phyloP scores from a whole-genome alignment of 2,888 invertebrate genomes.

The Lamproptera curius region DNA sequence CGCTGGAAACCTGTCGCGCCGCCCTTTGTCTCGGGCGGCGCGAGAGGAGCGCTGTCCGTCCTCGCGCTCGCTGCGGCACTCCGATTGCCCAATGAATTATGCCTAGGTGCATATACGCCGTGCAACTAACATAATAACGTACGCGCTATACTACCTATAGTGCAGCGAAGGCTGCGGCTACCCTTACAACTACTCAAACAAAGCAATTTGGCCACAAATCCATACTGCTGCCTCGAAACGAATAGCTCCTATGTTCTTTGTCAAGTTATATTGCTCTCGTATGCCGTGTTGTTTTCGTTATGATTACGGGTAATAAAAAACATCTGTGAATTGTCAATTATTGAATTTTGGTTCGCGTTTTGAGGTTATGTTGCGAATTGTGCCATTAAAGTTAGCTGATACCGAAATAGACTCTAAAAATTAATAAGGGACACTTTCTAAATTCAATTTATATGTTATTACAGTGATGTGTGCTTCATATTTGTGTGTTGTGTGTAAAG shows the following conservation, averaged over 20 bases:
- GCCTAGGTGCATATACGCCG: conserved; percentile 62
- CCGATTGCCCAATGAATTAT: conserved; percentile 54
- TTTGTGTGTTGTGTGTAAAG: conserved; percentile 40
- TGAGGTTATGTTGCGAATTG: conserved; percentile 70
- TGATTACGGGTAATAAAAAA: conserved; percentile 50
- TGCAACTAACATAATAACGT: conserved; percentile 54
- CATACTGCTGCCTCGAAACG: conserved; percentile 50
- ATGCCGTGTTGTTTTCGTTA: conserved; percentile 55
- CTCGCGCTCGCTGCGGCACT: conserved; percentile 41
- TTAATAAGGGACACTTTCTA: conserved; percentile 25
- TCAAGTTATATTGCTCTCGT: conserved; percentile 46
- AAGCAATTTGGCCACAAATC: conserved; percentile 72
- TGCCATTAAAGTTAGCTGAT: conserved; percentile 37
- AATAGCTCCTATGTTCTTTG: conserved; percentile 54
- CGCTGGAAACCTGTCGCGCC: conserved; percentile 60
- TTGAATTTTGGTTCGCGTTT: conserved; percentile 57
- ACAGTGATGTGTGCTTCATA: conserved; percentile 39
- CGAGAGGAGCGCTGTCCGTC: conserved; percentile 38
- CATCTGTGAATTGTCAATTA: conserved; percentile 63
- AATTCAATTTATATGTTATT: conserved; percentile 24
- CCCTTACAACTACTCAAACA: conserved; percentile 72
- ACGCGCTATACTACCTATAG: conserved; percentile 60
- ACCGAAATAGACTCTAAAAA: conserved; percentile 24
- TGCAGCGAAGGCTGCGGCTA: conserved; percentile 70
- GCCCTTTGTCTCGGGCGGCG: conserved; percentile 46